A percentile compares a stretch with the other conserved stretches of the same genome.
Conservation (phyloP, 2,888 invertebrate species). For the Torymus aiolomorphi region DNA sequence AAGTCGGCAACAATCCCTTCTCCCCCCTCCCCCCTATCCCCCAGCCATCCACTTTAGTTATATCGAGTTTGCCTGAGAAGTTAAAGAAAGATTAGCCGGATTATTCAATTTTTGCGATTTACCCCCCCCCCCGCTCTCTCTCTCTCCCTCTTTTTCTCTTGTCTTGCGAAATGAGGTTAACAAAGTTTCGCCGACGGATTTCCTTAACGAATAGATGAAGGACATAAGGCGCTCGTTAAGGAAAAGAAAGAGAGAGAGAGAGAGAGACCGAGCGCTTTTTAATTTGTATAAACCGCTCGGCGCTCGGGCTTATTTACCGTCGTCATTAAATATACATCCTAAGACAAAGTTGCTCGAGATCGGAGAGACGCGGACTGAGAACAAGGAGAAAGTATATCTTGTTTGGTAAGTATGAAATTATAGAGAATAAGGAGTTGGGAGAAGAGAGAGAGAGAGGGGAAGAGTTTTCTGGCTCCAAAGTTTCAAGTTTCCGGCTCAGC, state of each 20-base stretch:
- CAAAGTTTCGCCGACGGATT: constrained; percentile 23
- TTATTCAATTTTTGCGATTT: constrained; percentile 27
- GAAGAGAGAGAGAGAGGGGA: too few species aligned
- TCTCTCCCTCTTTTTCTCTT: background rate
- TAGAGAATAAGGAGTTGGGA: too few species aligned
- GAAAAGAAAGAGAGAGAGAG: background rate
- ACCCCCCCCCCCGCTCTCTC: too few species aligned
- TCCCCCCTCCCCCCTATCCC: too few species aligned
- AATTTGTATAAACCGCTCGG: background rate
- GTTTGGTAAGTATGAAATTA: too few species aligned
- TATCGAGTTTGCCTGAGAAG: too few species aligned
- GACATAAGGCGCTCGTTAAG: constrained; percentile 31
- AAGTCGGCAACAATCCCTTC: too few species aligned
- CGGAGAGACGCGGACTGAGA: too few species aligned
- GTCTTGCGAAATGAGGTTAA: constrained; percentile 22
- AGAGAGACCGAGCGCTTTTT: constrained; percentile 22
- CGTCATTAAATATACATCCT: constrained; percentile 20
- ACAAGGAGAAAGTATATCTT: background rate
- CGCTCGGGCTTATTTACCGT: background rate
- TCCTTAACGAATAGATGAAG: constrained; percentile 28
- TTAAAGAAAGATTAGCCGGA: constrained; percentile 17
- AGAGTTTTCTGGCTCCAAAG: too few species aligned
- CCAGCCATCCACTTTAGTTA: too few species aligned
- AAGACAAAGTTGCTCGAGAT: too few species aligned
- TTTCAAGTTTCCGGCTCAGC: too few species aligned